Percentiles rank a stretch among this genome's conserved stretches.
Evolutionary conservation across 2,797 vertebrate genomes (phyloP).

Genomic region (Prionace glauca): DNA sequence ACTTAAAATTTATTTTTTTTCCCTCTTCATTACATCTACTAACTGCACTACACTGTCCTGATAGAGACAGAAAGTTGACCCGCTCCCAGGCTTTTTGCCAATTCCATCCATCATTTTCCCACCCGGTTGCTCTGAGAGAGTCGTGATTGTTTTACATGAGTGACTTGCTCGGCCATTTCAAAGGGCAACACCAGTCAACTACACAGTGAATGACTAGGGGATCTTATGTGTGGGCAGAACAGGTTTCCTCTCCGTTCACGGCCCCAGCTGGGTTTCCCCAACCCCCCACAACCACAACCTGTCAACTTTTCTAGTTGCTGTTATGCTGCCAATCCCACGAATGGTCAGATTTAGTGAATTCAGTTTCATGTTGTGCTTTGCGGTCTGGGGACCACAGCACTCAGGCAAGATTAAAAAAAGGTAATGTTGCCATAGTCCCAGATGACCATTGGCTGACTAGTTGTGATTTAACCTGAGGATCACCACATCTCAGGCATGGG

Average conservation of each 20-base stretch:
- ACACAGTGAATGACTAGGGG: neutral
- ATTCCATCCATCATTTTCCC: slow-evolving; percentile 9
- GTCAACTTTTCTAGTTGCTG: neutral
- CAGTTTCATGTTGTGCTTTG: neutral
- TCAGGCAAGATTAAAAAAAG: too few relatives aligned
- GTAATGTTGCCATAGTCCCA: too few relatives aligned
- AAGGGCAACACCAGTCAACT: neutral
- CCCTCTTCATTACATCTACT: neutral
- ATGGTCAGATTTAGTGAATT: neutral
- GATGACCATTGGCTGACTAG: too few relatives aligned
- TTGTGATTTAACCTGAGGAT: too few relatives aligned
- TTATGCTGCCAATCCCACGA: neutral
- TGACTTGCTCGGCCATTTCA: neutral
- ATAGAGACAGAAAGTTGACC: neutral
- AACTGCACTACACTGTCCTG: neutral
- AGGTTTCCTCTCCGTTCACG: neutral
- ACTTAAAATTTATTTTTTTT: slow-evolving; percentile 1
- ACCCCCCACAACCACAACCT: neutral
- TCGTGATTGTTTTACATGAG: neutral
- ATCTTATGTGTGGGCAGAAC: neutral
- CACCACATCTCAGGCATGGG: too few relatives aligned
- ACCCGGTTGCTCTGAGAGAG: neutral
- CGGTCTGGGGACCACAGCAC: too few relatives aligned
- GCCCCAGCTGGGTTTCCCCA: neutral
- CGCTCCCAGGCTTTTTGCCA: slow-evolving; percentile 12